Evolutionary conservation across 2,113 vertebrate species (phyloP), one percentile per base, ranked within the genome.

Genomic region (Caranx melampygus): DNA sequence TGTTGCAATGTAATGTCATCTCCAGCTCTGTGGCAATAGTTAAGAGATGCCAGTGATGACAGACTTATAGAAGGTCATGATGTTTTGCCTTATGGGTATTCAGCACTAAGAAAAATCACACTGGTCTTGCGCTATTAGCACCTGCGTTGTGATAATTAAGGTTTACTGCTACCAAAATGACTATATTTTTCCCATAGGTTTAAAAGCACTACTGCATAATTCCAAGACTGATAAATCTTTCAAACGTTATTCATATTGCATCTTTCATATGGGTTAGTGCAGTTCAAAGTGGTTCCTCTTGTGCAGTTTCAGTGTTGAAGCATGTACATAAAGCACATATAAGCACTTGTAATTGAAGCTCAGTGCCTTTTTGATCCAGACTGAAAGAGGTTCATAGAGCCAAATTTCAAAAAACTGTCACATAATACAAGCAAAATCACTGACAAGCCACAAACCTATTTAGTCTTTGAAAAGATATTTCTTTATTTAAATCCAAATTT

Each of bases 1-100:
- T 84, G 79, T 79, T 81, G 76, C 69, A 71, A 51, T 72, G 85
- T 78, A 69, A 82, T 49, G 21, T 87, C 72, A 75, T 65, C 75
- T 83, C 42, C 55, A 59, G 57, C 62, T 83, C 47, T 55, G 78
- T 58, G n/a, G 72, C 74, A 74, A 78, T 87, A 73, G 73, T 55
- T 37, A 61, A 73, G 68, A 70, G 81, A 60, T 67, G 68, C 59
- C 87, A 91, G 83, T 87, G 63, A 85, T 86, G 62, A 71, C 57
- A 10, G 59, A 57, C 62, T 65, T 81, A 35, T 18, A 62, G 63
- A 70, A 42, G 60, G 80, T 84, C 67, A 59, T 49, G 16, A 5
- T 52, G 42, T 81, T 86, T 69, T 60, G 60, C 45, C 81, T 87
- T 31, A 49, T 72, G n/a, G 72, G 57, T 74, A 71, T 77, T 85